Evolutionary conservation across 2,888 invertebrate species (phyloP).

Genomic region (Drosophila neonasuta): DNA sequence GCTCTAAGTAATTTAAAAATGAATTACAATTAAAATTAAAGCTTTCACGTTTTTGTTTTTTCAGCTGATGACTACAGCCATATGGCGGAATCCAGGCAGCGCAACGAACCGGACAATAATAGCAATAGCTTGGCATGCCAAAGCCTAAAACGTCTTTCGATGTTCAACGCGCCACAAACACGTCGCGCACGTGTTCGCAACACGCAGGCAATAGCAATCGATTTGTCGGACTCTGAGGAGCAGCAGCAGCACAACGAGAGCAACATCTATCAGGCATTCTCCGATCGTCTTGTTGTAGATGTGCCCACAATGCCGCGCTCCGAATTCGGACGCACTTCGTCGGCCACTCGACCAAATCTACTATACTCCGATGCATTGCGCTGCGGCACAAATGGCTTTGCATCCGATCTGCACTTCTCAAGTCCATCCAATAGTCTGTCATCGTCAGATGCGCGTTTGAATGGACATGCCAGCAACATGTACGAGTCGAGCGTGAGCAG

Average conservation of each 20-base stretch:
- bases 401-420: slow-evolving; percentile 20
- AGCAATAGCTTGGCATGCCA: slow-evolving; percentile 28
- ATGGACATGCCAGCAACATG: slow-evolving; percentile 18
- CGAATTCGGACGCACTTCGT: slow-evolving; percentile 7
- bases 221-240: slow-evolving; percentile 81
- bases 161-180: slow-evolving; percentile 69
- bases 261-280: slow-evolving; percentile 43
- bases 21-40: too few species aligned
- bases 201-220: slow-evolving; percentile 56
- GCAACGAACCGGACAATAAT: slow-evolving; percentile 32
- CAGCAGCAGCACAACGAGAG: slow-evolving; percentile 32
- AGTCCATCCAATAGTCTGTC: slow-evolving; percentile 40
- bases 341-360: slow-evolving; percentile 24
- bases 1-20: too few species aligned
- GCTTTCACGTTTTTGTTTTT: not conserved
- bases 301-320: not conserved
- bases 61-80: slow-evolving; percentile 40
- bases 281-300: slow-evolving; percentile 31
- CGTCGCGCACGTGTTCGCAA: slow-evolving; percentile 54
- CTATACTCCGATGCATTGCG: slow-evolving; percentile 64
- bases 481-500: slow-evolving; percentile 12
- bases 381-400: slow-evolving; percentile 51
- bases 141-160: slow-evolving; percentile 64
- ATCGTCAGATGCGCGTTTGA: slow-evolving; percentile 42
- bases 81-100: slow-evolving; percentile 41